A percentile compares a stretch with the other conserved stretches of the same genome.
These are phyloP conservation scores for Trichacis sp. DNA, from an alignment of 2,888 invertebrate genomes.

Conservation along the genomic window DNA sequence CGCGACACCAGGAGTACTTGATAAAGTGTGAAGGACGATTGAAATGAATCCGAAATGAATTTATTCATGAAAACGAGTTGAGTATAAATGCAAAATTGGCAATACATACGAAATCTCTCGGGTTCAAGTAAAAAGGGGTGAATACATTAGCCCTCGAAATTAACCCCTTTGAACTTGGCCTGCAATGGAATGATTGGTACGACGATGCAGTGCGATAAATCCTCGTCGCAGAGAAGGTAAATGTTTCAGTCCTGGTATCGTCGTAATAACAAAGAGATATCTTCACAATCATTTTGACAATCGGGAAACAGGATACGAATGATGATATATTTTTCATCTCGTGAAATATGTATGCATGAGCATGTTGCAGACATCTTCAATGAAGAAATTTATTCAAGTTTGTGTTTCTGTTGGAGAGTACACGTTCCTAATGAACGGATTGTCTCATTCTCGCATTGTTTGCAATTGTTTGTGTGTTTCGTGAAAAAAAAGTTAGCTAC, in stretches of 20 bases:
- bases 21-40: conserved; percentile 55
- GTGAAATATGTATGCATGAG: conserved; percentile 58
- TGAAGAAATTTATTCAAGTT: conserved; percentile 57
- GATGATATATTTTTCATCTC: conserved; percentile 8
- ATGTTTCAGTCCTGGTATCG: conserved; percentile 31
- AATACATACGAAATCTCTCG: conserved; percentile 70
- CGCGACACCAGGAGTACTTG: conserved; percentile 27
- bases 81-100: conserved; percentile 69
- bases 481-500: conserved; percentile 17
- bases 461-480: not conserved
- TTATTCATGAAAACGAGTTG: conserved; percentile 66
- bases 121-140: conserved; percentile 69
- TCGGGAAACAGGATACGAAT: conserved; percentile 6
- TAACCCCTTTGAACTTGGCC: conserved; percentile 65
- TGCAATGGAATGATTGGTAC: conserved; percentile 63
- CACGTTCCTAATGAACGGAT: no score
- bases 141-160: conserved; percentile 68
- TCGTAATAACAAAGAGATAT: conserved; percentile 28
- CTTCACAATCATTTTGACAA: conserved; percentile 10
- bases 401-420: conserved; percentile 1
- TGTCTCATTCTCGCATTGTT: not conserved
- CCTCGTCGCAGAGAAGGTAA: conserved; percentile 37
- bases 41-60: conserved; percentile 65
- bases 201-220: conserved; percentile 59
- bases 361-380: conserved; percentile 64